phyloP scores from a whole-genome alignment of 2,113 vertebrate species.

The Caretta caretta region DNA sequence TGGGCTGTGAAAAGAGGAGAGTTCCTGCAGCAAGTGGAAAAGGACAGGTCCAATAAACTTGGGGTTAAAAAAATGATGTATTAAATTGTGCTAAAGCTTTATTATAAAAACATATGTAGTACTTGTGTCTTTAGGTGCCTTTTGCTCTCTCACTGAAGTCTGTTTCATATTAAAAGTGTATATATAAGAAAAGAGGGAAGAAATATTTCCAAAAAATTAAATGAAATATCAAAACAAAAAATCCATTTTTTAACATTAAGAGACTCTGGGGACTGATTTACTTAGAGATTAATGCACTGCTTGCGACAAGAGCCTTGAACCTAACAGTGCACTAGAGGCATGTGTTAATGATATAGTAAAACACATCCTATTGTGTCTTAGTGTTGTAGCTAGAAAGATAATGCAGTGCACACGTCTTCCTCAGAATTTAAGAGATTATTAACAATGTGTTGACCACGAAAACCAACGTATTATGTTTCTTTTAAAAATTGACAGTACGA shows the following conservation, averaged over 20 bases:
- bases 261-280: conserved; percentile 19
- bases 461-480: background rate
- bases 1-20: background rate
- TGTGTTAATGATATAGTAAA: background rate
- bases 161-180: background rate
- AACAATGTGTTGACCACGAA: conserved; percentile 30
- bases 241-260: background rate
- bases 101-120: background rate
- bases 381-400: background rate
- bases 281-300: conserved; percentile 13
- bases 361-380: conserved; percentile 14
- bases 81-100: background rate
- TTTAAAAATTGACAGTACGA: background rate
- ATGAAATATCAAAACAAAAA: background rate
- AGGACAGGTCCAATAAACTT: background rate
- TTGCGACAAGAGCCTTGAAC: conserved; percentile 1
- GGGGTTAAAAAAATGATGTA: background rate
- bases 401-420: background rate
- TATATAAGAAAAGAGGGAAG: background rate
- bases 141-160: background rate
- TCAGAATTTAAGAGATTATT: background rate
- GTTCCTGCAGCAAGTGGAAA: conserved; percentile 20
- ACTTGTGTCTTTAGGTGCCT: background rate
- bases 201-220: background rate
- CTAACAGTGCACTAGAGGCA: background rate